These are phyloP conservation scores for Tamandua tetradactyla DNA, from an alignment of 2,797 vertebrate species.

Conservation along the genomic window DNA sequence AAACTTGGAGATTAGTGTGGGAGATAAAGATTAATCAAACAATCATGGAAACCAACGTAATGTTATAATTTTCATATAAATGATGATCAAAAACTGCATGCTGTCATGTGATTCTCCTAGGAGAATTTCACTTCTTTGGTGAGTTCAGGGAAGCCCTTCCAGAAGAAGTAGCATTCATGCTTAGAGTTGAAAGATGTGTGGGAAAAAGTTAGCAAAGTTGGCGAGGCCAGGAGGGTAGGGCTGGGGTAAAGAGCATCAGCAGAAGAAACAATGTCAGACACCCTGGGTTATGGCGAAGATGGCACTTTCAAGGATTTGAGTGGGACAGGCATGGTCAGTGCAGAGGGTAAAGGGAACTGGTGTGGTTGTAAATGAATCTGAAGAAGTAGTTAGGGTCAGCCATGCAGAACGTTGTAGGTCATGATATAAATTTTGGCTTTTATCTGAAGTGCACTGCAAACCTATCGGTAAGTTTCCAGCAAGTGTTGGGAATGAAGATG, in stretches of 20 bases:
- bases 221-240: too few relatives aligned
- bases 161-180: neutral
- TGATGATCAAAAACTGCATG: neutral
- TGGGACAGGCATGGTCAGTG: neutral
- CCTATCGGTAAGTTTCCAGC: neutral
- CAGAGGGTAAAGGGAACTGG: neutral
- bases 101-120: neutral
- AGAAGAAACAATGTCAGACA: neutral
- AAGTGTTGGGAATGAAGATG: neutral
- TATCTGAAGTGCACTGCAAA: neutral
- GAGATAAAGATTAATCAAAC: neutral
- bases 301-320: neutral
- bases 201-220: neutral
- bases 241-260: neutral
- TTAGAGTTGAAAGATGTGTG: neutral
- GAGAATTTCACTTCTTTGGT: neutral
- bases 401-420: neutral
- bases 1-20: neutral
- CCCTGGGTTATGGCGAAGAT: neutral
- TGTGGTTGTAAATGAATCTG: neutral
- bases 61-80: neutral
- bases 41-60: neutral
- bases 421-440: neutral
- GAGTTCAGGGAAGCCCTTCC: neutral
- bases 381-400: neutral